These are phyloP conservation scores for Sciurus carolinensis DNA, from an alignment of 2,797 vertebrate species.

Conservation along the genomic window DNA sequence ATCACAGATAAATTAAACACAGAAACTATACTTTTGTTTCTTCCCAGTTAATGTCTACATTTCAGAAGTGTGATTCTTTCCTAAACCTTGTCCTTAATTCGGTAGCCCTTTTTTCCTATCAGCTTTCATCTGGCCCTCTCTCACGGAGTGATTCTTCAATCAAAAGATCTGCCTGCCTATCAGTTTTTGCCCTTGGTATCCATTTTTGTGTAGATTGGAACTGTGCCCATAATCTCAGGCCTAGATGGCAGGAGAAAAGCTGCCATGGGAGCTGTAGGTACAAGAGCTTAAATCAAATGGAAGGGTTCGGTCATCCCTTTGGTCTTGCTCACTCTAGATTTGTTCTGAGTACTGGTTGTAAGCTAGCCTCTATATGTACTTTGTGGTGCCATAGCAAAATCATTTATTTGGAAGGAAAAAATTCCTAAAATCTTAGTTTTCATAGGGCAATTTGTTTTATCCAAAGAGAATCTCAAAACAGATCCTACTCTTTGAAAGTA, in stretches of 20 bases:
- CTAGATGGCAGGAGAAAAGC: not conserved
- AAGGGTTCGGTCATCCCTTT: not conserved
- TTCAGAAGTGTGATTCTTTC: not conserved
- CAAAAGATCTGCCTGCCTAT: not conserved
- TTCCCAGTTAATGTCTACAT: not conserved
- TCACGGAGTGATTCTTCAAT: not conserved
- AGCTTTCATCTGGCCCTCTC: not conserved
- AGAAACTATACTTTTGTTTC: slow-evolving; percentile 3
- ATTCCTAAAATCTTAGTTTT: not conserved
- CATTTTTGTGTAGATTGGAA: slow-evolving; percentile 38
- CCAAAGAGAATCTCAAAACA: slow-evolving; percentile 52
- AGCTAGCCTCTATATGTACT: not conserved
- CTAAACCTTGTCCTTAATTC: slow-evolving; percentile 18
- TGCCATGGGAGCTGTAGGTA: not conserved
- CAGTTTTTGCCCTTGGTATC: not conserved
- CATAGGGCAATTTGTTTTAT: slow-evolving; percentile 42
- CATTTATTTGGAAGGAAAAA: slow-evolving; percentile 2
- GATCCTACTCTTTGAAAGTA: slow-evolving; percentile 45
- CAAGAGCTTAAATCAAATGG: not conserved
- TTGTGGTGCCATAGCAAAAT: slow-evolving; percentile 24
- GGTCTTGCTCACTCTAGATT: not conserved
- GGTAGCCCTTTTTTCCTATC: not conserved
- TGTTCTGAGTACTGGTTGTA: slow-evolving; percentile 24
- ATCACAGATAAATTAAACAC: not conserved
- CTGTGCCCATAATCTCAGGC: not conserved